phyloP scores from a whole-genome alignment of 2,113 vertebrate species.

The Orthonyx spaldingii region DNA sequence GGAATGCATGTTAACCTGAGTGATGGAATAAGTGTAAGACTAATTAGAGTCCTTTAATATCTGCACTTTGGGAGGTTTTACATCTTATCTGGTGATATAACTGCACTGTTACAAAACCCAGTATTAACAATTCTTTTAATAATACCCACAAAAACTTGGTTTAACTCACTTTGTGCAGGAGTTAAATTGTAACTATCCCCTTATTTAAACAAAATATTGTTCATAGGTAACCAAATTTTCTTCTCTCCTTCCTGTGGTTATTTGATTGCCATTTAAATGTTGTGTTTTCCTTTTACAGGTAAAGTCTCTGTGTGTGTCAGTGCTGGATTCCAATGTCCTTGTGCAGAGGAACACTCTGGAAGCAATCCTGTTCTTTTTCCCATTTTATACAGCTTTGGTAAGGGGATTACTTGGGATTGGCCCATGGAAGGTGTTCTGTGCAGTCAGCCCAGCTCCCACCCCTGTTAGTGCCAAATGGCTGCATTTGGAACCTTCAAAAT shows the following conservation, averaged over 20 bases:
- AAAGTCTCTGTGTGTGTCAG: conserved; percentile 82
- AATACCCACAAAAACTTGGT: background rate
- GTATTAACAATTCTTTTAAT: background rate
- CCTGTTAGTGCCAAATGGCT: background rate
- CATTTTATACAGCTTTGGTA: conserved; percentile 86
- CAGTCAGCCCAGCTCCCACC: background rate
- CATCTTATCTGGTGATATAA: background rate
- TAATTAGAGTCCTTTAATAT: background rate
- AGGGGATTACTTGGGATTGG: background rate
- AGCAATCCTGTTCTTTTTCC: conserved; percentile 92
- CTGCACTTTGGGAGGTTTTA: background rate
- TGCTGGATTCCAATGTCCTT: conserved; percentile 91
- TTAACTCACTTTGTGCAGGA: background rate
- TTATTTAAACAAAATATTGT: background rate
- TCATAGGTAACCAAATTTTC: background rate
- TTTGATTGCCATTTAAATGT: background rate
- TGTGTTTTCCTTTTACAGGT: conserved; percentile 68
- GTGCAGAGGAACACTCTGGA: conserved; percentile 95
- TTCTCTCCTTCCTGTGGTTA: background rate
- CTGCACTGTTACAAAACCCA: background rate
- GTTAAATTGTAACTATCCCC: background rate
- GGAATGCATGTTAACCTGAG: no score
- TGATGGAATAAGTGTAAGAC: background rate
- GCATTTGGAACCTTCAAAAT: background rate
- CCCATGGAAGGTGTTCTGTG: background rate